Percentiles rank a stretch among this genome's conserved stretches.
phyloP scores from a whole-genome alignment of 2,113 vertebrate genomes.

The Terrapene triunguis region DNA sequence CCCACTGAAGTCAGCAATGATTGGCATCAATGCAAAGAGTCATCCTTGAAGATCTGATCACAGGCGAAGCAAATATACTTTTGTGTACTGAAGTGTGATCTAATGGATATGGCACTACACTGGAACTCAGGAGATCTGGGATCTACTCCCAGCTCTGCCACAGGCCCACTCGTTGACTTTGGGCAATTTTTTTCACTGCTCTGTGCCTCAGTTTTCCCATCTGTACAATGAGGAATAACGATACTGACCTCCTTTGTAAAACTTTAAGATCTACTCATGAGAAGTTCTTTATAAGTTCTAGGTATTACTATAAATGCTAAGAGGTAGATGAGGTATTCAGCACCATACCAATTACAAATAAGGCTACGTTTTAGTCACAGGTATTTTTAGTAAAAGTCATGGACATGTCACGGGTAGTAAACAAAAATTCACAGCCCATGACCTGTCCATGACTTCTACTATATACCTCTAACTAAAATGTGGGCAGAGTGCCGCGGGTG shows the following conservation, averaged over 20 bases:
- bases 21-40: neutral
- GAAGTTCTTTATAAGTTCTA: neutral
- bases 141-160: neutral
- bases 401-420: no score
- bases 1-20: neutral
- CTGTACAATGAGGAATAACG: neutral
- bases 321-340: neutral
- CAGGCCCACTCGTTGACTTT: neutral
- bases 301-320: neutral
- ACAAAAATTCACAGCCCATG: no score
- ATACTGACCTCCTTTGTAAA: neutral
- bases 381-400: no score
- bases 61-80: neutral
- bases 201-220: neutral
- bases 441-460: no score
- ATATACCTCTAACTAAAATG: no score
- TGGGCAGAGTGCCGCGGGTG: no score
- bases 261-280: neutral
- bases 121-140: neutral
- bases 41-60: neutral
- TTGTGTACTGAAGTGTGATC: neutral
- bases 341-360: neutral
- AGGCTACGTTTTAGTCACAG: no score
- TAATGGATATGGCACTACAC: neutral
- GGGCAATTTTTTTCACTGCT: neutral